Base-by-base conservation (phyloP, 2,113 vertebrate species). In the Muntiacus reevesi region DNA sequence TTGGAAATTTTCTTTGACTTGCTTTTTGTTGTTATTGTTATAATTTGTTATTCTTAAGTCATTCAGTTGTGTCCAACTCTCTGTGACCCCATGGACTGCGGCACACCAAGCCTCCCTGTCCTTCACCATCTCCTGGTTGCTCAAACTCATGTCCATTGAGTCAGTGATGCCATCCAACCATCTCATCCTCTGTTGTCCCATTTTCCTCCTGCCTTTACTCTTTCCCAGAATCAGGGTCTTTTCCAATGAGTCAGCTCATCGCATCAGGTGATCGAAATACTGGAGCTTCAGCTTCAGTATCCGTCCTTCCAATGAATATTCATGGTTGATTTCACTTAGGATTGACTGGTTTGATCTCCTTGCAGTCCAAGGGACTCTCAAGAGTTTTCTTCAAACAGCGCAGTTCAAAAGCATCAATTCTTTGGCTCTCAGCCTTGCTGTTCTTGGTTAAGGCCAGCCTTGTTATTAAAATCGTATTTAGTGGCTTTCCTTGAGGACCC, bases 81-180 rank as follows among this genome's bases (percentile, higher is more conserved):
- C 67, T 71, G 64, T 21, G 9, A 23, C 67, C 67, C n/a, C n/a
- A 12, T 23, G n/a, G 10, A 23, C 67, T 23, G n/a, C 0, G 0
- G n/a, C 19, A 71, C 10, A 71, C 19, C n/a, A 71, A 71, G 67
- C n/a, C 5, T 71, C n/a, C n/a, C n/a, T 71, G n/a, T 71, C 64
- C n/a, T 71, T 71, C 64, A 36, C 9, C 64, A 23, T 36, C 64
- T 71, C 64, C 64, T 36, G 4, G 19, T 71, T 71, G 64, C 19
- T 71, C 19, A 71, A 11, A 71, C 64, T 71, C 64, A 23, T 36
- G n/a, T 36, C 19, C 19, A 36, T 71, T 36, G 67, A 71, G n/a
- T 36, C 10, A 0, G n/a, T 71, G 67, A 71, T 36, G n/a, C 19
- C 67, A 71, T 12, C 9, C n/a, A 71, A 23, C 19, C 67, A 36